Conservation (phyloP, 2,113 vertebrate genomes). For the Chaetodon auriga region DNA sequence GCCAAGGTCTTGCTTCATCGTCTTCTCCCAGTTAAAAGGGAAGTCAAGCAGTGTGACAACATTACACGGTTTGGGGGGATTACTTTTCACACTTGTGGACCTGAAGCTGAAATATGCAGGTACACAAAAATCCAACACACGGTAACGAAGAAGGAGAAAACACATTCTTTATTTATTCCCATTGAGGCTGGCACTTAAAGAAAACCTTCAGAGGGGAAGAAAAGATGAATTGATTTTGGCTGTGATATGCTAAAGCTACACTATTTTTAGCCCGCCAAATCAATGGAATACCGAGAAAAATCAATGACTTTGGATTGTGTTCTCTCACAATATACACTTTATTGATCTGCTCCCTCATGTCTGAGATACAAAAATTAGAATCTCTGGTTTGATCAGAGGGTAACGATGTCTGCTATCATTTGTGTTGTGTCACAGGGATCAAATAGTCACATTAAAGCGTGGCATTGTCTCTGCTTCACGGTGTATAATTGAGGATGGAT, state of each 20-base stretch:
- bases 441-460: slow-evolving; percentile 41
- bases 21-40: slow-evolving; percentile 41
- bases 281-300: slow-evolving; percentile 39
- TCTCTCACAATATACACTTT: slow-evolving; percentile 7
- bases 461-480: slow-evolving; percentile 1
- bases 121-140: slow-evolving; percentile 19
- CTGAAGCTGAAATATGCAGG: slow-evolving; percentile 50
- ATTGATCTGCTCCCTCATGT: slow-evolving; percentile 42
- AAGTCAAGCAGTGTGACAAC: slow-evolving; percentile 59
- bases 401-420: slow-evolving; percentile 14
- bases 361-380: slow-evolving; percentile 21
- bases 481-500: slow-evolving; percentile 38
- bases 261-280: slow-evolving; percentile 43
- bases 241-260: slow-evolving; percentile 5
- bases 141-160: slow-evolving; percentile 1
- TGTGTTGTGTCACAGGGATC: slow-evolving; percentile 39
- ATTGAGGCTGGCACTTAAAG: background rate
- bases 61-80: slow-evolving; percentile 53
- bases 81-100: slow-evolving; percentile 47
- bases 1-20: slow-evolving; percentile 28
- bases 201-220: slow-evolving; percentile 1
- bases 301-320: slow-evolving; percentile 44
- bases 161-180: background rate
- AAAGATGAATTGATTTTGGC: slow-evolving; percentile 12
- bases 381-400: slow-evolving; percentile 11